Base-by-base conservation (phyloP, 1,140 invertebrate genomes). In the Drosophila oshimai region DNA sequence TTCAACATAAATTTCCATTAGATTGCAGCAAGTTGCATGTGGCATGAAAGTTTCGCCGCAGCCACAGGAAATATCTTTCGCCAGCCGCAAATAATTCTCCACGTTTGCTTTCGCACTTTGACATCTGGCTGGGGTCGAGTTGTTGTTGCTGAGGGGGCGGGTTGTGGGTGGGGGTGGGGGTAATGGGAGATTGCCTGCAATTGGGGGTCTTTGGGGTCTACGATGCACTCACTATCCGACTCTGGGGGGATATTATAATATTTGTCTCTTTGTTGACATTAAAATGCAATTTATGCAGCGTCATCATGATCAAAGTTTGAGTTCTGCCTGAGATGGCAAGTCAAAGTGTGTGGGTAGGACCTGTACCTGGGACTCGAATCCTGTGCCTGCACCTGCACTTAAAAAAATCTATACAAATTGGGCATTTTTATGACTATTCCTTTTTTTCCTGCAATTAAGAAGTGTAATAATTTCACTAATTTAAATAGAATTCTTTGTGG, bases 1-100 rank as follows among this genome's bases (percentile, higher is more conserved):
- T 87, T 81, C 80, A 86, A 87, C 81, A 86, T 86, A 86, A 86
- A 86, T 86, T 86, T 86, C 81, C 80, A 86, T 86, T 86, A 86
- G 80, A 87, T 86, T 87, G 80, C 68, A 47, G 80, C 68, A 71
- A 79, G 80, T 86, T 84, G 80, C 81, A 87, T 86, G 80, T 84
- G 80, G 75, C 75, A 80, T 86, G 77, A 80, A 80, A 75, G 80
- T 65, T 68, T 62, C 58, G 61, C 34, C 58, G 36, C 61, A 65
- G 80, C 81, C 71, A 65, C 81, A 86, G 81, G 81, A 86, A 86
- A 86, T 81, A 87, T 86, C 81, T 86, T 86, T 86, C 81, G 76
- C 76, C 76, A 76, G 68, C 72, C 81, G 68, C 81, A 86, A 87
- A 86, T 86, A 87, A 87, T 77, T 87, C 83, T 86, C 75, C 72